These are phyloP conservation scores for Rousettus leschenaultii DNA, from an alignment of 2,113 vertebrate genomes.

Conservation along the genomic window DNA sequence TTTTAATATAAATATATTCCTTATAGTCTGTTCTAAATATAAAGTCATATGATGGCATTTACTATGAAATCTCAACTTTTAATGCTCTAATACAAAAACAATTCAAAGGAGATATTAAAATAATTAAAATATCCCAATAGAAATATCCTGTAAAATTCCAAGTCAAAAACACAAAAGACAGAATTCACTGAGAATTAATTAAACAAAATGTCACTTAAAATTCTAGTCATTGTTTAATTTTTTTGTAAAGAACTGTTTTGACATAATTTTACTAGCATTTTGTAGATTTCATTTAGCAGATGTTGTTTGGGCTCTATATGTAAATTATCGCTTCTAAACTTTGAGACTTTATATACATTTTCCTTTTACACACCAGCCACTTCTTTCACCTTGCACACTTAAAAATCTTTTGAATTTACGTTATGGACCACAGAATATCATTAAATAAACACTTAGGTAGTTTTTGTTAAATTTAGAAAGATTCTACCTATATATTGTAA, in stretches of 20 bases:
- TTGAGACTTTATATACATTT: neutral
- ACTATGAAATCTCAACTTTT: neutral
- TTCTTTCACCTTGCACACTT: neutral
- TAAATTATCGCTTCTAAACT: neutral
- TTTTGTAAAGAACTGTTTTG: neutral
- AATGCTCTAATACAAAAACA: neutral
- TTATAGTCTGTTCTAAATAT: neutral
- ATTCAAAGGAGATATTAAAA: neutral
- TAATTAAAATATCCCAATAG: neutral
- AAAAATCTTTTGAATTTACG: neutral
- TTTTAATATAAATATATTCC: neutral
- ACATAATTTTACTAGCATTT: neutral
- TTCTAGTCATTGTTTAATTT: conserved; percentile 8
- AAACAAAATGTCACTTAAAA: conserved; percentile 1
- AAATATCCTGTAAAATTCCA: neutral
- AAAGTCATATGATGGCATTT: neutral
- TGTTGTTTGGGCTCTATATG: neutral
- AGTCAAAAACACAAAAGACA: neutral
- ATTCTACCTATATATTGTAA: neutral
- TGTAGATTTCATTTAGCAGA: neutral
- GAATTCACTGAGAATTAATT: neutral
- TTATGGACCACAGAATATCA: neutral
- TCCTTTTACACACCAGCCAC: neutral
- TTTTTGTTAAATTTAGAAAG: neutral
- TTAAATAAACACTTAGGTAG: neutral